These are phyloP conservation scores for Chelonus formosanus DNA, from an alignment of 2,888 invertebrate genomes.

Conservation along the genomic window DNA sequence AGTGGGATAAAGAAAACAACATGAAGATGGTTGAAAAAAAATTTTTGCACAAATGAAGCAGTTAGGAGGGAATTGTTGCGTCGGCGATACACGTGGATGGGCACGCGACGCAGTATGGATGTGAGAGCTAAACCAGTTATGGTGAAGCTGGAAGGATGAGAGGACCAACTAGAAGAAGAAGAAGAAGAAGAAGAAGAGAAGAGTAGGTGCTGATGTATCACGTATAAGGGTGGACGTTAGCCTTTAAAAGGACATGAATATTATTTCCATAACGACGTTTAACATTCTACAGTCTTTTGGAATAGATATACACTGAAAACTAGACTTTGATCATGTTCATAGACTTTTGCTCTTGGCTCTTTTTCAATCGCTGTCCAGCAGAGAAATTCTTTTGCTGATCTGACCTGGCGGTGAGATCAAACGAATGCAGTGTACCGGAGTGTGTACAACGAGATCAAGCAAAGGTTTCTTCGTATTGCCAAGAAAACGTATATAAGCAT, in stretches of 20 bases:
- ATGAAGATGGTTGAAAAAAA: slow-evolving; percentile 1
- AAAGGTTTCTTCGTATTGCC: too few species aligned
- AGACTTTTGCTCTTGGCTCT: slow-evolving; percentile 9
- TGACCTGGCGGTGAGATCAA: slow-evolving; percentile 38
- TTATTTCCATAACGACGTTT: too few species aligned
- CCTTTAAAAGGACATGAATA: background rate
- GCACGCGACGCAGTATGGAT: slow-evolving; percentile 53
- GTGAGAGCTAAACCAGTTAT: slow-evolving; percentile 44
- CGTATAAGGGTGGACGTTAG: slow-evolving; percentile 3
- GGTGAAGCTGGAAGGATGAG: slow-evolving; percentile 13
- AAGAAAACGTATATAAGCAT: background rate
- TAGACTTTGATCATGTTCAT: background rate
- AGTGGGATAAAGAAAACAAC: background rate
- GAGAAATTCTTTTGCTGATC: slow-evolving; percentile 53
- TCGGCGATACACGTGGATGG: slow-evolving; percentile 53
- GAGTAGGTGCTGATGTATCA: background rate
- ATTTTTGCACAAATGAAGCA: slow-evolving; percentile 10
- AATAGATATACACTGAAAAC: background rate
- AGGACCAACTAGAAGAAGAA: slow-evolving; percentile 3
- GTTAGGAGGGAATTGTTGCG: background rate
- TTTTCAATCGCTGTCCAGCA: slow-evolving; percentile 37
- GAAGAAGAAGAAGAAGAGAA: slow-evolving; percentile 11
- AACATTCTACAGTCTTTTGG: background rate
- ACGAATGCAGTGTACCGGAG: background rate
- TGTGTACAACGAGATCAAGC: background rate